Conservation (phyloP, 2,797 vertebrate genomes). For the Neostethus bicornis region DNA sequence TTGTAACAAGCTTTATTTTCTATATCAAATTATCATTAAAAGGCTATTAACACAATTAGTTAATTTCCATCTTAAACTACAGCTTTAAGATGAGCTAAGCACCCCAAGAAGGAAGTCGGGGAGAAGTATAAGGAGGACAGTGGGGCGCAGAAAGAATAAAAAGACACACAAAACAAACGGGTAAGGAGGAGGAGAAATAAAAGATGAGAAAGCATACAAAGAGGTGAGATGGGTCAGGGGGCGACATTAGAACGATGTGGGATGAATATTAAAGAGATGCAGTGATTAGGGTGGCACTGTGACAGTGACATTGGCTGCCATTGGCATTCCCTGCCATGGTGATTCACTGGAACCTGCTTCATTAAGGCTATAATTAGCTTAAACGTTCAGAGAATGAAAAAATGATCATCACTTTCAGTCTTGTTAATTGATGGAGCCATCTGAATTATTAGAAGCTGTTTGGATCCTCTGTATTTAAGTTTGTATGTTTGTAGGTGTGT, state of each 20-base stretch:
- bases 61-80: conserved; percentile 66
- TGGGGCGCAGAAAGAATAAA: not conserved
- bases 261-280: conserved; percentile 79
- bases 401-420: conserved; percentile 91
- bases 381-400: conserved; percentile 91
- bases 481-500: conserved; percentile 21
- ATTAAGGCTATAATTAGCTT: conserved; percentile 91
- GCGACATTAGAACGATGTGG: conserved; percentile 55
- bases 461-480: conserved; percentile 78
- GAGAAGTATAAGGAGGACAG: conserved; percentile 4
- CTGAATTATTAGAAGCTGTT: conserved; percentile 90
- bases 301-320: conserved; percentile 91
- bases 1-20: conserved; percentile 74
- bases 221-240: conserved; percentile 51
- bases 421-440: conserved; percentile 88
- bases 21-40: conserved; percentile 75
- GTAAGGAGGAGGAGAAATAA: conserved; percentile 6
- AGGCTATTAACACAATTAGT: conserved; percentile 68
- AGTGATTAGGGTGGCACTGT: conserved; percentile 86
- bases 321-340: conserved; percentile 82
- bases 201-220: conserved; percentile 26
- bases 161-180: conserved; percentile 9
- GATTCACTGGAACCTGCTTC: conserved; percentile 87
- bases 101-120: not conserved
- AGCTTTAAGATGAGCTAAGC: conserved; percentile 32